A percentile compares a stretch with the other conserved stretches of the same genome.
phyloP scores from a whole-genome alignment of 2,888 invertebrate genomes.

The Agelastica alni region DNA sequence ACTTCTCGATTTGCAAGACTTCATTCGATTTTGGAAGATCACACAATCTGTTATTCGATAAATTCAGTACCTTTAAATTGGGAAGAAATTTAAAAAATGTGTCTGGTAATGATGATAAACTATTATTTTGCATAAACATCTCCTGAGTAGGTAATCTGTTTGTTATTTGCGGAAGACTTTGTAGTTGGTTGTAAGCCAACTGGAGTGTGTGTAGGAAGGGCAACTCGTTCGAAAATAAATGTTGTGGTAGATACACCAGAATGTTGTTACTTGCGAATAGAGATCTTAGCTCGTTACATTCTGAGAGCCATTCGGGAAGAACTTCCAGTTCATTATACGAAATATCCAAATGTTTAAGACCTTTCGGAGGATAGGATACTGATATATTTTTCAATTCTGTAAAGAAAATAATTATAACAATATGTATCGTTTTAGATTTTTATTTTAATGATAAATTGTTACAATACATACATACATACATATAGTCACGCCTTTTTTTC shows the following conservation, averaged over 20 bases:
- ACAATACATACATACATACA: too few species aligned
- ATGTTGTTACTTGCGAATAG: constrained; percentile 78
- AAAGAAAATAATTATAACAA: too few species aligned
- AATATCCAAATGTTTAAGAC: constrained; percentile 76
- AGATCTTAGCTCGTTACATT: constrained; percentile 71
- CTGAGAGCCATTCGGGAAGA: constrained; percentile 77
- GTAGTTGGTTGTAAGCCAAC: constrained; percentile 77
- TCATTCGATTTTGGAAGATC: constrained; percentile 66
- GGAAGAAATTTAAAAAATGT: constrained; percentile 74
- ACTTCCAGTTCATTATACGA: constrained; percentile 76
- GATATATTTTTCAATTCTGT: constrained; percentile 74
- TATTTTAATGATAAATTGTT: too few species aligned
- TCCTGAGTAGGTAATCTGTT: constrained; percentile 69
- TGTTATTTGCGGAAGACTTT: constrained; percentile 73
- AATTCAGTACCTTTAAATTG: constrained; percentile 70
- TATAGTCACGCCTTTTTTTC: too few species aligned
- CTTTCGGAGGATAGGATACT: constrained; percentile 70
- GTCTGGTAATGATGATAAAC: constrained; percentile 72
- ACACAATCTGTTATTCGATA: constrained; percentile 77
- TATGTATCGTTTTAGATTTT: too few species aligned
- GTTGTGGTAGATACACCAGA: constrained; percentile 71
- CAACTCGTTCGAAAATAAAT: constrained; percentile 74
- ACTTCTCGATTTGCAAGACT: constrained; percentile 66
- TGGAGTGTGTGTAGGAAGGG: constrained; percentile 74
- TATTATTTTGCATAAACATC: constrained; percentile 77